Evolutionary conservation across 2,113 vertebrate species (phyloP).

Genomic region (Chaetorhynchus papuensis): DNA sequence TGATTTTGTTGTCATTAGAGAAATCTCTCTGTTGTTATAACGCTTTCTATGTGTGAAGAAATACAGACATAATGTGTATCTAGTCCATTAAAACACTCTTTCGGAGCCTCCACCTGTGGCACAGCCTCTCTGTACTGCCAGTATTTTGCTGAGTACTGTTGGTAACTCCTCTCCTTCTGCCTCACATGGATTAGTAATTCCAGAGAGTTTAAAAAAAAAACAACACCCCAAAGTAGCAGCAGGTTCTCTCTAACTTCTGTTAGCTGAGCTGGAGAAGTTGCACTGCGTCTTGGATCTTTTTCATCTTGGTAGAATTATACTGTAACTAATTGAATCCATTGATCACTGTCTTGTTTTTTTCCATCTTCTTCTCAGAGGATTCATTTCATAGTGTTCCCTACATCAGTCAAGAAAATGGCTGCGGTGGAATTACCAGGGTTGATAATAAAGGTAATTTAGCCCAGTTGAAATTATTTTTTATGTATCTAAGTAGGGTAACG

Average conservation of each 20-base stretch:
- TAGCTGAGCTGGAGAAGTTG: conserved; percentile 45
- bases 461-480: conserved; percentile 62
- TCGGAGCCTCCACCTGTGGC: conserved; percentile 57
- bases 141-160: conserved; percentile 28
- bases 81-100: conserved; percentile 46
- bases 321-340: conserved; percentile 79
- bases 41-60: conserved; percentile 66
- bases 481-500: conserved; percentile 44
- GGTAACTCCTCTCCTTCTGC: conserved; percentile 3
- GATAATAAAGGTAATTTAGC: conserved; percentile 74
- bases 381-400: conserved; percentile 70
- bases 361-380: conserved; percentile 72
- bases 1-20: conserved; percentile 69
- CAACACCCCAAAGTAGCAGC: neutral
- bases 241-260: conserved; percentile 11
- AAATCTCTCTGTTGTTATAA: conserved; percentile 65
- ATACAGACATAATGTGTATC: conserved; percentile 64
- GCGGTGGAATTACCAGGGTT: conserved; percentile 64
- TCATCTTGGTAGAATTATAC: conserved; percentile 70
- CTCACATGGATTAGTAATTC: neutral
- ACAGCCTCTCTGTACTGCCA: conserved; percentile 12
- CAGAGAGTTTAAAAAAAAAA: neutral
- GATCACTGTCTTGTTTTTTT: conserved; percentile 77
- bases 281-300: conserved; percentile 61
- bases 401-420: conserved; percentile 74